A percentile compares a stretch with the other conserved stretches of the same genome.
phyloP scores from a whole-genome alignment of 2,113 vertebrate species.

The Sterna hirundo region DNA sequence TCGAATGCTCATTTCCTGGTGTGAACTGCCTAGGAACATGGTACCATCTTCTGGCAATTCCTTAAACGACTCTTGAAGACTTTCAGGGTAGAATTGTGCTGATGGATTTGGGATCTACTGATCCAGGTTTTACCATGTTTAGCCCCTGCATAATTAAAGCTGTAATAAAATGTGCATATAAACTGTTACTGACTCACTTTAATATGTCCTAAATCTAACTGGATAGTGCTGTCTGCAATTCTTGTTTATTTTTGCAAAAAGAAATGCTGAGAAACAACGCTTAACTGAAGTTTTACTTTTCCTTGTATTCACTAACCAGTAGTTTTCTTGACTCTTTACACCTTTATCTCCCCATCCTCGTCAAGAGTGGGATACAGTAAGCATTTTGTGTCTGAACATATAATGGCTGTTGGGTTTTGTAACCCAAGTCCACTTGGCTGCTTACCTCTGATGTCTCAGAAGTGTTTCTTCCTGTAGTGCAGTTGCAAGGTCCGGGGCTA shows the following conservation, averaged over 20 bases:
- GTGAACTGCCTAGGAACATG: neutral
- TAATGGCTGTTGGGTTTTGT: neutral
- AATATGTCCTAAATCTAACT: neutral
- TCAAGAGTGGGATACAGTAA: neutral
- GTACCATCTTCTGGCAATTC: neutral
- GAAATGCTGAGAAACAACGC: neutral
- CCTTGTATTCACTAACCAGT: neutral
- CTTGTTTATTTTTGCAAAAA: neutral
- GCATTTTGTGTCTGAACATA: neutral
- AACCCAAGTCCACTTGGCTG: neutral
- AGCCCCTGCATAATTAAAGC: fast-evolving
- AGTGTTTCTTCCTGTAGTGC: neutral
- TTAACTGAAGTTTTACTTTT: neutral
- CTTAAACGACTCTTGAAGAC: fast-evolving
- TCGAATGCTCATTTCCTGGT: neutral
- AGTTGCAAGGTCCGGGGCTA: neutral
- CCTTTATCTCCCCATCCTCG: neutral
- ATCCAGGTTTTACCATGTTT: neutral
- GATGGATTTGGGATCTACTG: neutral
- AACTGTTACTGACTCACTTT: neutral
- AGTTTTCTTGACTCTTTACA: neutral
- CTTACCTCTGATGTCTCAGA: neutral
- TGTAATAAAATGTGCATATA: neutral
- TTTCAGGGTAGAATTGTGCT: neutral
- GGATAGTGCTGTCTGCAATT: neutral